Evolutionary conservation across 2,888 invertebrate genomes (phyloP), one percentile per base, ranked within the genome.

Genomic region (Piscicola geometra): DNA sequence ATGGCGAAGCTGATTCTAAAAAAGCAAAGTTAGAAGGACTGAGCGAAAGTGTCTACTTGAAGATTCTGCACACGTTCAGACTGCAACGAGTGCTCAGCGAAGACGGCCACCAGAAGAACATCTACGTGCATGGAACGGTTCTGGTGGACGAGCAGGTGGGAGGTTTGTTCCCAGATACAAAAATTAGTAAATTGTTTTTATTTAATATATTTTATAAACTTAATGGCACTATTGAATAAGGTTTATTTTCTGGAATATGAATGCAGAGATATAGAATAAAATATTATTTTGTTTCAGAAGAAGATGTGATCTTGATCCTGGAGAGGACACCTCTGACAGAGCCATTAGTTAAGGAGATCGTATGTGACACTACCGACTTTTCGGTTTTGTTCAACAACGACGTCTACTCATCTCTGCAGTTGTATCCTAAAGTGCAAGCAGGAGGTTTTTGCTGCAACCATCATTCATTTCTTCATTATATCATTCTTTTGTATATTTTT

Each of bases 271-370:
- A n/a, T n/a, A n/a, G n/a, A n/a, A 50, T 50, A 18, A 50, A 15
- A 50, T 50, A 50, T 50, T 78, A 75, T 60, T n/a, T n/a, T n/a
- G n/a, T 36, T 35, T 5, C 60, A 75, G 12, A 71, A 36, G 32
- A 60, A 33, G 80, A 83, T 75, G 85, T 84, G 2, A 83, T 86
- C 35, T 80, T 85, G 21, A 78, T 85, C 21, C 75, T 85, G 72
- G 85, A 86, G 76, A 84, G 84, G 79, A 81, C 81, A 1, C 82
- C 85, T 2, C 84, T 86, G 79, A 81, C 80, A 72, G 72, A 77
- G 36, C 76, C 80, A 0, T 76, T 67, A 3, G 69, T 83, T 1
- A 33, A 76, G 3, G 74, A 79, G 28, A 78, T 83, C n/a, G 67
- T 85, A 32, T 77, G 79, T 1, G 78, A 77, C 2, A 76, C 80